Conservation (phyloP, 2,888 invertebrate genomes). For the Chloromyia formosa region DNA sequence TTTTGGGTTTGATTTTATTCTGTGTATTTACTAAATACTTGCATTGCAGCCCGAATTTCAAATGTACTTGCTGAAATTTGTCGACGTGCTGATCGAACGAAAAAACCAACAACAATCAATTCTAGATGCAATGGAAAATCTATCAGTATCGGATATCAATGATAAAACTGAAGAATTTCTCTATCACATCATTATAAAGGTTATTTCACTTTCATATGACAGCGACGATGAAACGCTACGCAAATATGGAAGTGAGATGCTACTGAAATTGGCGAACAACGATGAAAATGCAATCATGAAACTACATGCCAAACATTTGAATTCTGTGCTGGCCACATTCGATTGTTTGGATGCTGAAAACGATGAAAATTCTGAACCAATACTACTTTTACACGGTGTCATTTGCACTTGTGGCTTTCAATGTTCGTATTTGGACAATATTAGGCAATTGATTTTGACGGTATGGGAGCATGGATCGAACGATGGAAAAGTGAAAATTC, state of each 20-base stretch:
- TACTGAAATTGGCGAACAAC: slow-evolving; percentile 15
- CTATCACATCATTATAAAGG: slow-evolving; percentile 59
- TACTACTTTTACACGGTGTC: slow-evolving; percentile 59
- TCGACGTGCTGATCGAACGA: slow-evolving; percentile 53
- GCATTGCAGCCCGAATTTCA: slow-evolving; percentile 57
- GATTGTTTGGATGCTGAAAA: slow-evolving; percentile 58
- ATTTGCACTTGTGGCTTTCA: slow-evolving; percentile 58
- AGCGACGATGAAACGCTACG: slow-evolving; percentile 17
- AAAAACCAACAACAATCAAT: slow-evolving; percentile 46
- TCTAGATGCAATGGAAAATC: slow-evolving; percentile 45
- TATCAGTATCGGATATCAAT: slow-evolving; percentile 27
- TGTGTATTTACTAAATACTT: too few relatives aligned
- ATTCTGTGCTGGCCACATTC: slow-evolving; percentile 55
- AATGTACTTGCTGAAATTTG: slow-evolving; percentile 55
- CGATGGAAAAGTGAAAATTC: slow-evolving; percentile 60
- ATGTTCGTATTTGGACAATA: slow-evolving; percentile 53
- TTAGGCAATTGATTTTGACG: slow-evolving; percentile 56
- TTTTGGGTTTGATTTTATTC: too few relatives aligned
- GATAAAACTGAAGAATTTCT: slow-evolving; percentile 52
- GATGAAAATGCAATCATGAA: slow-evolving; percentile 48
- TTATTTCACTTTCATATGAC: slow-evolving; percentile 57
- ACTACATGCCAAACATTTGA: slow-evolving; percentile 57
- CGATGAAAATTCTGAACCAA: slow-evolving; percentile 59
- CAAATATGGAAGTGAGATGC: not conserved
- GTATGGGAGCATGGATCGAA: slow-evolving; percentile 58